Evolutionary conservation across 2,888 invertebrate species (phyloP).

Genomic region (Danaus chrysippus): DNA sequence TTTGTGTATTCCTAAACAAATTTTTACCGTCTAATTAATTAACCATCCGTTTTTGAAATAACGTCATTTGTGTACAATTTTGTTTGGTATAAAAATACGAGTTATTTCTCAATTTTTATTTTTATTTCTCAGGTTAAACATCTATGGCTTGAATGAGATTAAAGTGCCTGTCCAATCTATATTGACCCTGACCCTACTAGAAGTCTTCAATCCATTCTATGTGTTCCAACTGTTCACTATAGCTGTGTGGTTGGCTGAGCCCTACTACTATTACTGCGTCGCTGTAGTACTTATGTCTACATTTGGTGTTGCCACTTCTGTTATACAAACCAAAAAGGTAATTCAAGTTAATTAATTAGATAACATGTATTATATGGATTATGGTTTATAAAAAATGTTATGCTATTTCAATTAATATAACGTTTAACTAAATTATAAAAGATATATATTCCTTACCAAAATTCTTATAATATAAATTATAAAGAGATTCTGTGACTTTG

Average conservation of each 20-base stretch:
- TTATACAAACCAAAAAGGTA: conserved; percentile 91
- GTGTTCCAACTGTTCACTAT: conserved; percentile 96
- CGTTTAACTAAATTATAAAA: no score
- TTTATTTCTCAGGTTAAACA: conserved; percentile 80
- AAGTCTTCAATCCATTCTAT: conserved; percentile 96
- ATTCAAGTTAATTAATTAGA: conserved; percentile 32
- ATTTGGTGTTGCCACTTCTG: conserved; percentile 89
- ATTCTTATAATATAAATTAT: no score
- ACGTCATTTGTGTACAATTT: not conserved
- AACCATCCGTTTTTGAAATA: not conserved
- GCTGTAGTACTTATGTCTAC: conserved; percentile 92
- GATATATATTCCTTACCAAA: no score
- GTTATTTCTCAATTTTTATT: not conserved
- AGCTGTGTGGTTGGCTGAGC: conserved; percentile 92
- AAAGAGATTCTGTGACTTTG: no score
- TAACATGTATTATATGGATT: no score
- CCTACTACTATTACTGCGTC: conserved; percentile 93
- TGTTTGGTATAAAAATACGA: not conserved
- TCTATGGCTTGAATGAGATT: conserved; percentile 92
- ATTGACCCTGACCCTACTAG: conserved; percentile 85
- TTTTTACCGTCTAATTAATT: not conserved
- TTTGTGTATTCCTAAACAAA: no score
- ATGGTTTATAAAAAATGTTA: no score
- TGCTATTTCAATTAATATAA: no score
- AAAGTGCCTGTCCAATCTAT: conserved; percentile 87